Percentiles rank a stretch among this genome's conserved stretches.
Evolutionary conservation across 1,140 invertebrate genomes (phyloP).

Genomic region (Saccostrea glomerata): DNA sequence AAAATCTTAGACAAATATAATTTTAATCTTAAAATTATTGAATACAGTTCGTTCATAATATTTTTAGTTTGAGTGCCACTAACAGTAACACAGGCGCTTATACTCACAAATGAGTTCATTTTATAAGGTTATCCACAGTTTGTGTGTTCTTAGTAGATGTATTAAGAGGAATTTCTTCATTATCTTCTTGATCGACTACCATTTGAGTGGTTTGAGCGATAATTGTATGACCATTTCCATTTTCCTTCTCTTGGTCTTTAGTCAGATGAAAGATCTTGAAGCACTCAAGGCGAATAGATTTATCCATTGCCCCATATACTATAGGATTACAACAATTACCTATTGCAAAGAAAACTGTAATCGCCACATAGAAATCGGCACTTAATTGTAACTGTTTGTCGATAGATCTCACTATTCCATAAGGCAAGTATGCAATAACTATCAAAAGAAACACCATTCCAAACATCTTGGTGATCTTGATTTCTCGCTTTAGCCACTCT

Average conservation of each 20-base stretch:
- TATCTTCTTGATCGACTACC: constrained; percentile 41
- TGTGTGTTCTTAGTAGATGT: constrained; percentile 42
- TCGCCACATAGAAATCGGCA: constrained; percentile 77
- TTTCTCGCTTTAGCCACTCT: constrained; percentile 75
- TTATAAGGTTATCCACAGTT: neutral
- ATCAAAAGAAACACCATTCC: constrained; percentile 78
- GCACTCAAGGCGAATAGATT: constrained; percentile 73
- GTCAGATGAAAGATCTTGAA: constrained; percentile 64
- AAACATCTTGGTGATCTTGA: constrained; percentile 80
- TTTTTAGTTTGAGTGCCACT: too few species aligned
- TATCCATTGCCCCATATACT: constrained; percentile 78
- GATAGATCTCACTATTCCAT: constrained; percentile 75
- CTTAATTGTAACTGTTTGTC: constrained; percentile 72
- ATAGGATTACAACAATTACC: constrained; percentile 77
- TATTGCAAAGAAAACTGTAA: constrained; percentile 77
- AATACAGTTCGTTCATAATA: too few species aligned
- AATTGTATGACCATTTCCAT: constrained; percentile 39
- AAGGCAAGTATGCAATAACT: constrained; percentile 77
- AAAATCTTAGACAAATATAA: too few species aligned
- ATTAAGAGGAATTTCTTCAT: constrained; percentile 53
- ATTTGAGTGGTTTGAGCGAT: constrained; percentile 52
- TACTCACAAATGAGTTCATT: neutral
- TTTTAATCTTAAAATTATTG: too few species aligned
- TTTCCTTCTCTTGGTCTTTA: constrained; percentile 41
- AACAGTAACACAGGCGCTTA: too few species aligned